Conservation (phyloP, 1,140 invertebrate species). For the Rhopalosiphum maidis region DNA sequence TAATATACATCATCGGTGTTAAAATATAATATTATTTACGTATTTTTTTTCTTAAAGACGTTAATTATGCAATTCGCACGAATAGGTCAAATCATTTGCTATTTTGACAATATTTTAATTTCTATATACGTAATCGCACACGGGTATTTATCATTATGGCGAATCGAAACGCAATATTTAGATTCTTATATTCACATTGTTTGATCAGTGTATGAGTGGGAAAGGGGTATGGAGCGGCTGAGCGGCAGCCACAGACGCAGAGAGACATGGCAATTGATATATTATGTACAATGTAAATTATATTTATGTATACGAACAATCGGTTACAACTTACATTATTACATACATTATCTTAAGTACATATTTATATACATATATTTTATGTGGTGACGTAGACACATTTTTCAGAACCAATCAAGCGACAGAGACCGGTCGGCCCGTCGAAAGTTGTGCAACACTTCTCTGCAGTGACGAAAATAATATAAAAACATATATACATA, state of each 20-base stretch:
- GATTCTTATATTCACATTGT: neutral
- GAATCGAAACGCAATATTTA: neutral
- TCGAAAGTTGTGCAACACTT: slow-evolving; percentile 41
- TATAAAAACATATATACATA: neutral
- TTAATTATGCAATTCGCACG: neutral
- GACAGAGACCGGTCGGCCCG: neutral
- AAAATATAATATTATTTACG: neutral
- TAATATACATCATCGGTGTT: neutral
- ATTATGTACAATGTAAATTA: neutral
- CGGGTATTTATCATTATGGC: neutral
- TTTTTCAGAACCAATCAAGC: neutral
- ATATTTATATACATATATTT: neutral
- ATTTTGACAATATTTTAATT: slow-evolving; percentile 3
- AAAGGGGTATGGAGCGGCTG: neutral
- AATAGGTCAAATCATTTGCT: neutral
- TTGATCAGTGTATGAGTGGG: neutral
- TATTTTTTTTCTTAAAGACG: neutral
- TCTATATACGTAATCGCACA: neutral
- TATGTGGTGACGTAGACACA: slow-evolving; percentile 48
- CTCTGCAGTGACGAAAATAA: neutral
- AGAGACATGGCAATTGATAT: neutral
- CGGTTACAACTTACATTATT: neutral
- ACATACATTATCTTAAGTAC: neutral
- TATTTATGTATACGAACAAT: neutral
- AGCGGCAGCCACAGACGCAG: neutral